These are phyloP conservation scores for Lucilia cuprina DNA, from an alignment of 1,140 invertebrate species.

Conservation along the genomic window DNA sequence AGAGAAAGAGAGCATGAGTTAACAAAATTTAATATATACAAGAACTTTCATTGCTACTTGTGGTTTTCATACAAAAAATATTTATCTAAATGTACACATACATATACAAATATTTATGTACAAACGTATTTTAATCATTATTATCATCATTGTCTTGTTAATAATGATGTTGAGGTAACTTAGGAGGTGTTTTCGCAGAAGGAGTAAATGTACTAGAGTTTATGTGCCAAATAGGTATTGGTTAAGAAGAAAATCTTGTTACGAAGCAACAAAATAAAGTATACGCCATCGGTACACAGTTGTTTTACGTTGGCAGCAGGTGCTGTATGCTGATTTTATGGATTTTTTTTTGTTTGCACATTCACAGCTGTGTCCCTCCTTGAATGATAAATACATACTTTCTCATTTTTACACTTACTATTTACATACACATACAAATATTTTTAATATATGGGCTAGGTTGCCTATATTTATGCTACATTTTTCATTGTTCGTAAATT, in stretches of 20 bases:
- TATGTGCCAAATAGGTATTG: background rate
- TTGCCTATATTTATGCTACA: too few relatives aligned
- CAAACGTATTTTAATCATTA: background rate
- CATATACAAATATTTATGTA: background rate
- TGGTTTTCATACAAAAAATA: background rate
- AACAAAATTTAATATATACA: constrained; percentile 6
- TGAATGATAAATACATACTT: background rate
- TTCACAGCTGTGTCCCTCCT: constrained; percentile 9
- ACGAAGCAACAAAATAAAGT: background rate
- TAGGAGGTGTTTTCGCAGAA: background rate
- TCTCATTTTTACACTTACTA: background rate
- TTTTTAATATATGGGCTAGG: background rate
- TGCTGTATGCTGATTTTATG: constrained; percentile 10
- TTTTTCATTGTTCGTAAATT: too few relatives aligned
- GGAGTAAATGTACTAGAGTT: background rate
- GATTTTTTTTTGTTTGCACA: background rate
- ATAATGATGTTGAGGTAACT: background rate
- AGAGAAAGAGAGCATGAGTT: constrained; percentile 30
- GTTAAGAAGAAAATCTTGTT: background rate
- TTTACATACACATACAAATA: background rate
- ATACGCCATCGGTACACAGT: background rate
- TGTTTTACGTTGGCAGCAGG: constrained; percentile 13
- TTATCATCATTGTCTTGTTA: background rate
- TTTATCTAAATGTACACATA: background rate
- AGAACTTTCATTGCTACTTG: background rate